Evolutionary conservation across 2,113 vertebrate genomes (phyloP).

Genomic region (Dromas ardeola): DNA sequence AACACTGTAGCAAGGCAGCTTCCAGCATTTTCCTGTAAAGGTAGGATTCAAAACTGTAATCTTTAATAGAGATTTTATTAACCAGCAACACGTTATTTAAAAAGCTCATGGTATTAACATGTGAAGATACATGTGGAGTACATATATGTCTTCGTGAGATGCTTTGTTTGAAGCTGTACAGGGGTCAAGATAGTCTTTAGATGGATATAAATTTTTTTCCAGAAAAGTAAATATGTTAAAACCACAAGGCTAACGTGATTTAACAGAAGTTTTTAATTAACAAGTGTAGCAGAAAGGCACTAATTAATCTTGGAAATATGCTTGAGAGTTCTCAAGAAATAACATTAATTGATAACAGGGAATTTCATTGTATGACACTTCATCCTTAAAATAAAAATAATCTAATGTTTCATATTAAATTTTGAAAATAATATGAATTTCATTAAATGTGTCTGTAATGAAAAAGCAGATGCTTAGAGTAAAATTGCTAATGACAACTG

Average conservation of each 20-base stretch:
- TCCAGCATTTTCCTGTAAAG: constrained; percentile 48
- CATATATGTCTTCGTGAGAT: fast-evolving
- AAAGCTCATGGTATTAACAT: not conserved
- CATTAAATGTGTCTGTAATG: not conserved
- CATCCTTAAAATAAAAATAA: not conserved
- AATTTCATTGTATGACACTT: not conserved
- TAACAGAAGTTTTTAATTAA: not conserved
- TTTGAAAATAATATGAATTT: not conserved
- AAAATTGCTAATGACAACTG: not conserved
- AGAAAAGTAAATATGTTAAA: not conserved
- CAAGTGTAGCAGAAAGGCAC: not conserved
- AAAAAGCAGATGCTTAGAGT: not conserved
- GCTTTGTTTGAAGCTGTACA: not conserved
- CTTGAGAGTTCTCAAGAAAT: not conserved
- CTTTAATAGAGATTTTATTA: not conserved
- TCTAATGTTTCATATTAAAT: not conserved
- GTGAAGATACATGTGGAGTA: not conserved
- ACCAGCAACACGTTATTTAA: not conserved
- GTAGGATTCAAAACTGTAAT: not conserved
- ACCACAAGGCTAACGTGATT: not conserved
- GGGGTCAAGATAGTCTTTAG: not conserved
- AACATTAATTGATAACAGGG: not conserved
- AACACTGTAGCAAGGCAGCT: constrained; percentile 72
- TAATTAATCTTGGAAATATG: not conserved
- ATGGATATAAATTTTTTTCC: not conserved